Conservation (phyloP, 2,797 vertebrate genomes). For the Serranus cabrilla region DNA sequence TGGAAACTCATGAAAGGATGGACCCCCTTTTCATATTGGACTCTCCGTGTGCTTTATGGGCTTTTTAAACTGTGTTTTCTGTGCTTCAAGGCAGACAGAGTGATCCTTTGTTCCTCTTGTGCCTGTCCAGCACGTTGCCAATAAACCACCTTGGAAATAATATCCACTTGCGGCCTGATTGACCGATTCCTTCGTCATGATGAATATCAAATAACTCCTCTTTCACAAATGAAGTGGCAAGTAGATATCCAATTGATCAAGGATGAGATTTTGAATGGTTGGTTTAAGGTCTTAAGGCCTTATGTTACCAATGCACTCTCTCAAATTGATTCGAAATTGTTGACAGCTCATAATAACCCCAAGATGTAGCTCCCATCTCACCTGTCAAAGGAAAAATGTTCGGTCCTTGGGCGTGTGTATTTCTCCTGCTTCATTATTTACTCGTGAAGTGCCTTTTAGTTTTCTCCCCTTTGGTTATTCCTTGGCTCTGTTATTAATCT, state of each 20-base stretch:
- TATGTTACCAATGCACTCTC: not conserved
- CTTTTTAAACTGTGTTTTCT: not conserved
- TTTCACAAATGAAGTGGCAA: not conserved
- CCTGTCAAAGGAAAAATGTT: slow-evolving; percentile 39
- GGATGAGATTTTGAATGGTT: slow-evolving; percentile 1
- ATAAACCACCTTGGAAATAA: not conserved
- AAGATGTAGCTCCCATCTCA: slow-evolving; percentile 21
- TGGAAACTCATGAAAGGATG: not conserved
- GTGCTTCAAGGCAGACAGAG: not conserved
- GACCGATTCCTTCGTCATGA: not conserved
- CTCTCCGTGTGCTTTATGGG: not conserved
- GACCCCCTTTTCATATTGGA: not conserved
- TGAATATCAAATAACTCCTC: not conserved
- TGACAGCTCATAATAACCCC: slow-evolving; percentile 25
- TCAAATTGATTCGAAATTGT: slow-evolving; percentile 8
- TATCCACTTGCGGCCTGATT: not conserved
- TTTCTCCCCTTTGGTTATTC: slow-evolving; percentile 50
- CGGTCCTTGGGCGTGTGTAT: slow-evolving; percentile 32
- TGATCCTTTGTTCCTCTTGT: slow-evolving; percentile 7
- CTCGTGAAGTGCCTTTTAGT: slow-evolving; percentile 12
- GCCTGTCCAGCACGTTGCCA: not conserved
- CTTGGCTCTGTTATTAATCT: slow-evolving; percentile 41
- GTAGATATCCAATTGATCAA: not conserved
- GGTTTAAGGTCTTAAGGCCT: not conserved
- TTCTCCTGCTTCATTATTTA: slow-evolving; percentile 57